phyloP scores from a whole-genome alignment of 2,797 vertebrate species.

The Masticophis lateralis region DNA sequence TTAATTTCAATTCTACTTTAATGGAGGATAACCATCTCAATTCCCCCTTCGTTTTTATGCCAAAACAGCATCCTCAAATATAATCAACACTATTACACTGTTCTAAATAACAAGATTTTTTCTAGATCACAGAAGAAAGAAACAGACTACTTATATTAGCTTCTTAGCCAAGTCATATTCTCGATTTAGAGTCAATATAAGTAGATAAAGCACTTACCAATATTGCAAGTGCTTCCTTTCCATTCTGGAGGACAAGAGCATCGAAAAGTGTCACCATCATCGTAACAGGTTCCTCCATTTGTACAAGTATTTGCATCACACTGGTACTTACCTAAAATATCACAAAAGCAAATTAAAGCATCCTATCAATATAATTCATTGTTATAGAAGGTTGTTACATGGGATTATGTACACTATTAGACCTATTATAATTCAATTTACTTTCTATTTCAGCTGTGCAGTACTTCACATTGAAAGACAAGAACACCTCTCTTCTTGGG shows the following conservation, averaged over 20 bases:
- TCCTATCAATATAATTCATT: neutral
- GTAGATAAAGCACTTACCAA: conserved; percentile 72
- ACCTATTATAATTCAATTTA: neutral
- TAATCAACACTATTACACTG: neutral
- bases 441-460: neutral
- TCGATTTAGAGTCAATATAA: neutral
- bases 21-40: neutral
- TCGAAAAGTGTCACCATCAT: conserved; percentile 87
- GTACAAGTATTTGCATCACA: conserved; percentile 89
- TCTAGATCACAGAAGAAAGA: neutral
- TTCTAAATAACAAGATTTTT: neutral
- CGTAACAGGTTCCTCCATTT: conserved; percentile 89
- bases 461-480: neutral
- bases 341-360: neutral
- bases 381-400: neutral
- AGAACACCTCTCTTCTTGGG: neutral
- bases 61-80: neutral
- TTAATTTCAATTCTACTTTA: neutral
- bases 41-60: neutral
- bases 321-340: conserved; percentile 84
- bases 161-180: neutral
- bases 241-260: conserved; percentile 87
- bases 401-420: neutral
- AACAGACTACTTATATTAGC: neutral
- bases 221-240: conserved; percentile 88